Percentiles rank a stretch among this genome's conserved stretches.
Evolutionary conservation across 2,888 invertebrate species (phyloP).

Genomic region (Heliconius aoede): DNA sequence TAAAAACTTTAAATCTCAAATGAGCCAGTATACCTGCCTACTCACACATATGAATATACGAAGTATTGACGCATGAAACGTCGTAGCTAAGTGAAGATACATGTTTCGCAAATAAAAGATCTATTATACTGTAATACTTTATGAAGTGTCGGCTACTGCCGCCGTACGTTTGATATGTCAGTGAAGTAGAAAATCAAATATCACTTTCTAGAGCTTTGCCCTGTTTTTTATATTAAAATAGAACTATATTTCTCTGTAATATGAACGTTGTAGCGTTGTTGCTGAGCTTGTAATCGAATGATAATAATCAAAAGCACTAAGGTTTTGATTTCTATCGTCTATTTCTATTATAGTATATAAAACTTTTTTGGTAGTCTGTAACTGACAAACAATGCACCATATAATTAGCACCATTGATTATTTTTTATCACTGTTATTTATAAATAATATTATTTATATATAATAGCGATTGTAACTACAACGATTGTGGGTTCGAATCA

Average conservation of each 20-base stretch:
- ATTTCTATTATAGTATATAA: too few relatives aligned
- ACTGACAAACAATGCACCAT: too few relatives aligned
- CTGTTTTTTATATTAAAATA: constrained; percentile 1
- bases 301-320: too few relatives aligned
- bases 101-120: constrained; percentile 26
- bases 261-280: not conserved
- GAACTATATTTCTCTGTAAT: not conserved
- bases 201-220: not conserved
- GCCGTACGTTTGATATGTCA: not conserved
- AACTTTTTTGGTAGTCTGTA: too few relatives aligned
- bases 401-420: too few relatives aligned
- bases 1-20: too few relatives aligned
- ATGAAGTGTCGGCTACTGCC: constrained; percentile 4
- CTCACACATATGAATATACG: not conserved
- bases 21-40: too few relatives aligned
- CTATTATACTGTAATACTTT: constrained; percentile 19
- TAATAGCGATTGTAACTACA: too few relatives aligned
- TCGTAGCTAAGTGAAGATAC: constrained; percentile 27
- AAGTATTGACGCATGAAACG: constrained; percentile 2
- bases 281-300: not conserved
- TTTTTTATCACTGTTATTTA: too few relatives aligned
- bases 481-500: too few relatives aligned
- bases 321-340: not conserved
- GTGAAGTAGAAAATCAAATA: not conserved
- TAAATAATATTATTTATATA: too few relatives aligned